Conservation (phyloP, 2,797 vertebrate species). For the Paedocypris micromegethes region DNA sequence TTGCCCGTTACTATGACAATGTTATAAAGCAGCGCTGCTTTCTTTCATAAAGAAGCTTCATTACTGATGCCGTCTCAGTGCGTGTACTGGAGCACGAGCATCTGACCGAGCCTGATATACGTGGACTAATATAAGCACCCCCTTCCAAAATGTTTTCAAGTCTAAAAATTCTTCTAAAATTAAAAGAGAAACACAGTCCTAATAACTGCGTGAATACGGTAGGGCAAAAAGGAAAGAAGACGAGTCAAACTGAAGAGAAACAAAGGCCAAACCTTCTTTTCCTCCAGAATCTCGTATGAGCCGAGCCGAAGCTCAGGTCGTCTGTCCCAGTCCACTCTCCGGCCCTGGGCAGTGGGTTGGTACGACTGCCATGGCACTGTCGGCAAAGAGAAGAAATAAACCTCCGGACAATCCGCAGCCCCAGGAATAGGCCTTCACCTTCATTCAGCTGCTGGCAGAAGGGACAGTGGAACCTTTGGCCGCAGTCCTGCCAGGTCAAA, state of each 20-base stretch:
- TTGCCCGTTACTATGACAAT: no score
- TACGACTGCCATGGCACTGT: constrained; percentile 72
- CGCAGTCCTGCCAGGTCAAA: constrained; percentile 75
- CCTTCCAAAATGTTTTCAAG: no score
- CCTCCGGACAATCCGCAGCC: background rate
- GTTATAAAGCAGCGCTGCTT: no score
- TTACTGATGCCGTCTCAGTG: no score
- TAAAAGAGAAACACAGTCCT: no score
- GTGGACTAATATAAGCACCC: no score
- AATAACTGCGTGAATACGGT: no score
- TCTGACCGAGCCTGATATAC: no score
- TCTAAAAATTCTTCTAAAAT: no score
- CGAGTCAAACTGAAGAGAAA: background rate
- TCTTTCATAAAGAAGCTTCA: no score
- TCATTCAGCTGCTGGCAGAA: constrained; percentile 71
- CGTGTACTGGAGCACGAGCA: no score
- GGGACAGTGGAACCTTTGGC: constrained; percentile 73
- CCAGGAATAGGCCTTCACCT: constrained; percentile 50
- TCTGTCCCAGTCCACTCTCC: constrained; percentile 57
- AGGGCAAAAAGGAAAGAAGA: background rate
- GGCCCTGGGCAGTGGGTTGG: constrained; percentile 64
- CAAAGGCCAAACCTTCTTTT: constrained; percentile 52
- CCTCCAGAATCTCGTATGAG: constrained; percentile 67
- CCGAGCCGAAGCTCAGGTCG: constrained; percentile 69
- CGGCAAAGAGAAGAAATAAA: background rate